phyloP scores from a whole-genome alignment of 2,113 vertebrate genomes.

The Entomyzon cyanotis region DNA sequence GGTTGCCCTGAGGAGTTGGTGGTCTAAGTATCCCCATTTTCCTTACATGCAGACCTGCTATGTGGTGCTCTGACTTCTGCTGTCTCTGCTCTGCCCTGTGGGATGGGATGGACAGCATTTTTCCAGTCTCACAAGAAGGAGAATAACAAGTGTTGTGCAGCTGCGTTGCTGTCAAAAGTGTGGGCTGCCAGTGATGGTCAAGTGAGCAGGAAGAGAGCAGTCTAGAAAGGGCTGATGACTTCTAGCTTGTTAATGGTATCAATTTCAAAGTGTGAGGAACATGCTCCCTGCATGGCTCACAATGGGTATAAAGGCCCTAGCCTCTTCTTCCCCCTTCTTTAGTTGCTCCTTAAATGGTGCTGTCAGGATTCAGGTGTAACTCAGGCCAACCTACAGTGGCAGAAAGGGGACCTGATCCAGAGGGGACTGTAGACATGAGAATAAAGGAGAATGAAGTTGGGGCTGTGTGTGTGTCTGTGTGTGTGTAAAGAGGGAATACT shows the following conservation, averaged over 20 bases:
- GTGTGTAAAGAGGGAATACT: neutral
- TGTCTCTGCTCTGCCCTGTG: neutral
- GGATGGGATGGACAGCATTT: neutral
- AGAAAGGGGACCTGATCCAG: neutral
- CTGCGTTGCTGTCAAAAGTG: neutral
- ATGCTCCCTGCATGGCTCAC: neutral
- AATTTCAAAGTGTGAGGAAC: neutral
- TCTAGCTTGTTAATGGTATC: neutral
- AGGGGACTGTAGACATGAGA: neutral
- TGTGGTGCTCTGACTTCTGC: neutral
- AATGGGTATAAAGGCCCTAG: neutral
- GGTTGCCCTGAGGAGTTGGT: neutral
- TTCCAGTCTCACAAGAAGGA: neutral
- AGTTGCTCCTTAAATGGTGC: neutral
- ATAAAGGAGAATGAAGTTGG: neutral
- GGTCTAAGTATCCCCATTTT: neutral
- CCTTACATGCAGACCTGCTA: neutral
- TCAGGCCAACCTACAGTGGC: neutral
- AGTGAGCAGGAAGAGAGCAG: neutral
- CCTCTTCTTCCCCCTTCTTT: neutral
- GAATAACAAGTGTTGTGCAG: neutral
- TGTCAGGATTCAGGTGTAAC: neutral
- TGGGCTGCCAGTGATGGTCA: neutral
- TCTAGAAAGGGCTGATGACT: neutral
- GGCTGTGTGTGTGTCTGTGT: rapidly evolving